Conservation (phyloP, 2,797 vertebrate species). For the Cichlasoma orientale region DNA sequence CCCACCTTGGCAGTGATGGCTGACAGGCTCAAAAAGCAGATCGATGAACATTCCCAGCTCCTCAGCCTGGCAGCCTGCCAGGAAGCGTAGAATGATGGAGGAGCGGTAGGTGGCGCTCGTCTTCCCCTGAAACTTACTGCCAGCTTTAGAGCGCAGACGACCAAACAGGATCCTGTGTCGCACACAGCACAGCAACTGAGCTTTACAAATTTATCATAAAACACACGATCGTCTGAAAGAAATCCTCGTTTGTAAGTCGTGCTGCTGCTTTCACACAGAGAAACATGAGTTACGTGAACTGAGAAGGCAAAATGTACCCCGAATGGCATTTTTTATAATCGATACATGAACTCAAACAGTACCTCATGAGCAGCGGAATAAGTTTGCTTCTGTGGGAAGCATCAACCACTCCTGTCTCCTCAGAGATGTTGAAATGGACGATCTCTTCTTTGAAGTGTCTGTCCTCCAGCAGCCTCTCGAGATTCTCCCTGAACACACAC, state of each 20-base stretch:
- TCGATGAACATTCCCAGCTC: conserved; percentile 93
- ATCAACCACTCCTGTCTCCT: conserved; percentile 87
- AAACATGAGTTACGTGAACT: neutral
- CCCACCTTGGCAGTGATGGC: conserved; percentile 86
- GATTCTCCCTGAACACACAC: conserved; percentile 85
- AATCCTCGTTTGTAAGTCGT: rapidly evolving
- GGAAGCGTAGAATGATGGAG: conserved; percentile 92
- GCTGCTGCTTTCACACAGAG: no score
- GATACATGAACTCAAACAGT: neutral
- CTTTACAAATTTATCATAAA: neutral
- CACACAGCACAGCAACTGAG: neutral
- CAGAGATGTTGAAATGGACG: conserved; percentile 93
- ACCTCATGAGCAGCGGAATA: conserved; percentile 97
- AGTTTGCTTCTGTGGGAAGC: conserved; percentile 85
- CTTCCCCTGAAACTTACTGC: conserved; percentile 94
- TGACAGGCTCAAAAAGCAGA: conserved; percentile 91
- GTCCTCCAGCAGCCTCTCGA: conserved; percentile 91
- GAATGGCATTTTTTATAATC: rapidly evolving
- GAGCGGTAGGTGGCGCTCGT: conserved; percentile 84
- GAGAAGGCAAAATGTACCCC: neutral
- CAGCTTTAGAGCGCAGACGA: conserved; percentile 92
- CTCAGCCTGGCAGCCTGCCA: conserved; percentile 88
- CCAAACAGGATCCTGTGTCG: conserved; percentile 90
- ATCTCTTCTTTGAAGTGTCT: conserved; percentile 97
- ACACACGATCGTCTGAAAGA: rapidly evolving